Percentiles rank a stretch among this genome's conserved stretches.
phyloP scores from a whole-genome alignment of 1,140 invertebrate genomes.

The Lasioglossum albipes region DNA sequence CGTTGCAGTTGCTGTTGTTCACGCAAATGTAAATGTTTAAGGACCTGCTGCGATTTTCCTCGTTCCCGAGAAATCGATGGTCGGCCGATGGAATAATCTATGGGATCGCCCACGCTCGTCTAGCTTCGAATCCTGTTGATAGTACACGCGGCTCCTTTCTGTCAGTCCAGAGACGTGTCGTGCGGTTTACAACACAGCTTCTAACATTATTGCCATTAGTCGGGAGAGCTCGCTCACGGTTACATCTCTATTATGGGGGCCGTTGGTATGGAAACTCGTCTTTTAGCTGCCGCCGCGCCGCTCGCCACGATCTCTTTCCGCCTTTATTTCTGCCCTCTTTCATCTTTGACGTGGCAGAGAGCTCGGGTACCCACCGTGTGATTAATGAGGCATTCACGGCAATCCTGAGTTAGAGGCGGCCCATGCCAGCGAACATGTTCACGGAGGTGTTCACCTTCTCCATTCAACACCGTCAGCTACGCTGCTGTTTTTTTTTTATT shows the following conservation, averaged over 20 bases:
- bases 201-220: conserved; percentile 76
- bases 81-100: too few species aligned
- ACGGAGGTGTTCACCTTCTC: too few species aligned
- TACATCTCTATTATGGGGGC: conserved; percentile 72
- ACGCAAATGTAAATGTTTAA: too few species aligned
- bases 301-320: conserved; percentile 50
- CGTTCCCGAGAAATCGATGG: too few species aligned
- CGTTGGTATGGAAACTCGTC: conserved; percentile 58
- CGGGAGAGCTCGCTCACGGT: conserved; percentile 64
- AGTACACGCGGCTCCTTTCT: conserved; percentile 3
- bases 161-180: conserved; percentile 23
- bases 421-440: neutral
- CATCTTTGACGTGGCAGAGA: conserved; percentile 54
- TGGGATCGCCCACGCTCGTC: too few species aligned
- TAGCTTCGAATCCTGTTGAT: neutral
- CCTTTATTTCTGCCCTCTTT: conserved; percentile 43
- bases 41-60: too few species aligned
- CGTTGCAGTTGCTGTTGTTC: too few species aligned
- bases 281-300: conserved; percentile 48
- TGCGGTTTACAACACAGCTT: conserved; percentile 50
- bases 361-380: conserved; percentile 66
- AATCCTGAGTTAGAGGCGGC: conserved; percentile 39
- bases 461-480: too few species aligned
- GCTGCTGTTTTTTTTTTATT: neutral
- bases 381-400: conserved; percentile 72